Percentiles rank a stretch among this genome's conserved stretches.
phyloP scores from a whole-genome alignment of 2,797 vertebrate species.

The Parauchenoglanis punctatus region DNA sequence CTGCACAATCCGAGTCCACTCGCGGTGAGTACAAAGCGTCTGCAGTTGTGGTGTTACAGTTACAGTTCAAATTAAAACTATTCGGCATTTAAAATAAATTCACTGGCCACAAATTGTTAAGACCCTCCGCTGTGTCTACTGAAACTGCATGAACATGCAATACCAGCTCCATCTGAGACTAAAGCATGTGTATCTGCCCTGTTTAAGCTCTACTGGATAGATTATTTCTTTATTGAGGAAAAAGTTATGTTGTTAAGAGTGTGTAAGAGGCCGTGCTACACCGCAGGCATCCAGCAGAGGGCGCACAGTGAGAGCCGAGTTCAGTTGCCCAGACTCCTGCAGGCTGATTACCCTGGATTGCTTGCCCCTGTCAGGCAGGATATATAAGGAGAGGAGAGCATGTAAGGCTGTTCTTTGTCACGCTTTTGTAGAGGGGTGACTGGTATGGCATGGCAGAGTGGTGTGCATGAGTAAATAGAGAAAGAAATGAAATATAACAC shows the following conservation, averaged over 20 bases:
- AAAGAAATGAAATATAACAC: neutral
- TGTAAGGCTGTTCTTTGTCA: neutral
- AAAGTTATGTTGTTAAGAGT: neutral
- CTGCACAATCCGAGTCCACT: neutral
- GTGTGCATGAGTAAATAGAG: neutral
- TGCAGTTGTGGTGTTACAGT: neutral
- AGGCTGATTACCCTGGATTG: neutral
- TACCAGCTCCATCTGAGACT: neutral
- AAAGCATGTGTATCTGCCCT: neutral
- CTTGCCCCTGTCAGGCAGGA: neutral
- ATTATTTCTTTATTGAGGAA: neutral
- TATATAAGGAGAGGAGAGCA: neutral
- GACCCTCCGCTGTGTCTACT: neutral
- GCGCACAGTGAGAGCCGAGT: neutral
- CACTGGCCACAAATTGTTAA: neutral
- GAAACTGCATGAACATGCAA: neutral
- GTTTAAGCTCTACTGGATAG: neutral
- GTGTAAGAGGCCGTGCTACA: too few species aligned
- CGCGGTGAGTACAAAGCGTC: neutral
- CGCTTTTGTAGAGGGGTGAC: neutral
- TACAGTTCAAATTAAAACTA: neutral
- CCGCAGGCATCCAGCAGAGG: neutral
- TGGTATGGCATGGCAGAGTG: neutral
- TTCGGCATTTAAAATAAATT: neutral
- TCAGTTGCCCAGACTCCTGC: neutral